Conservation (phyloP, 2,888 invertebrate species). For the Agonum fuliginosum region DNA sequence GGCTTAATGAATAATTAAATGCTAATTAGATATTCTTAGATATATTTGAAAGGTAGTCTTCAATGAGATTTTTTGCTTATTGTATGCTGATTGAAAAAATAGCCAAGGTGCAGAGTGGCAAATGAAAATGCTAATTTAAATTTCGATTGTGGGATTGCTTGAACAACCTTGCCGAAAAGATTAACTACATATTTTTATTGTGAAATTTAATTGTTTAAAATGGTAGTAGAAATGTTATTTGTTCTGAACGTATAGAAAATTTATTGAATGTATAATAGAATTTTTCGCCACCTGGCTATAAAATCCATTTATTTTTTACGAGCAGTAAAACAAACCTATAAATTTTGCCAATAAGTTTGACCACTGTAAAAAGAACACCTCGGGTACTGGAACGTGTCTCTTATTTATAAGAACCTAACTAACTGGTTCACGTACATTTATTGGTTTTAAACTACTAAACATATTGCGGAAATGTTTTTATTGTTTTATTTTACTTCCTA, state of each 20-base stretch:
- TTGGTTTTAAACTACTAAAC: slow-evolving; percentile 5
- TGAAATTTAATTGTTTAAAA: neutral
- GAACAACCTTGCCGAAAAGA: neutral
- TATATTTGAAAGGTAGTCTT: slow-evolving; percentile 13
- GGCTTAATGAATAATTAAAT: slow-evolving; percentile 3
- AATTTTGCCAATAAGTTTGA: slow-evolving; percentile 25
- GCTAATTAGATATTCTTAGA: slow-evolving; percentile 19
- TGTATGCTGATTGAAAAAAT: slow-evolving; percentile 8
- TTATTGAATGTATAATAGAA: slow-evolving; percentile 31
- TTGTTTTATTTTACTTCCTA: neutral
- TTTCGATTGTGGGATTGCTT: neutral
- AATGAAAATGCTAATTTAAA: neutral
- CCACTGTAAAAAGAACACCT: slow-evolving; percentile 14
- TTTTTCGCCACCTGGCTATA: slow-evolving; percentile 4
- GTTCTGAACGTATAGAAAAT: neutral
- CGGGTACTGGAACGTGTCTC: neutral
- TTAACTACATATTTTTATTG: neutral
- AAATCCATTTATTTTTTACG: slow-evolving; percentile 37
- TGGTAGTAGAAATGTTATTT: neutral
- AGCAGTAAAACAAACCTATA: slow-evolving; percentile 21
- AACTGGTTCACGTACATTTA: slow-evolving; percentile 4
- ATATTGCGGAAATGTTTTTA: neutral
- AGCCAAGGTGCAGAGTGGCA: neutral
- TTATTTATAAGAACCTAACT: slow-evolving; percentile 27
- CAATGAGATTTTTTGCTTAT: neutral